A percentile compares a stretch with the other conserved stretches of the same genome.
Conservation (phyloP, 2,888 invertebrate species). For the Platycheirus rosarum region DNA sequence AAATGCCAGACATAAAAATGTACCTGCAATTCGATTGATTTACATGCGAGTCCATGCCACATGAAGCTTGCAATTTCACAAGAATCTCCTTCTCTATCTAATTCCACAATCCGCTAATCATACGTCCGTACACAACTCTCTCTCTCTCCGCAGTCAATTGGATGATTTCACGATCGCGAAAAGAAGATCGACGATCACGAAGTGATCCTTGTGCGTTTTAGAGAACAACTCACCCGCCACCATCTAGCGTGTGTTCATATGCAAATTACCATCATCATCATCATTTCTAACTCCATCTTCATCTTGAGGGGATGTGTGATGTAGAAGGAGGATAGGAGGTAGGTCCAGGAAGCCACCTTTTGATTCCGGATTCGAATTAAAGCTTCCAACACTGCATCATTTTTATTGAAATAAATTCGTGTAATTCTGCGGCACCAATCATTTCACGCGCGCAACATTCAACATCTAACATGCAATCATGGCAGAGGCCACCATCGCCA, state of each 20-base stretch:
- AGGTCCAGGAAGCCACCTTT: constrained; percentile 47
- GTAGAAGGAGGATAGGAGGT: constrained; percentile 39
- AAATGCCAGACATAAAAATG: constrained; percentile 17
- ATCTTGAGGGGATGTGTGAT: constrained; percentile 36
- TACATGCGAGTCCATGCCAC: constrained; percentile 19
- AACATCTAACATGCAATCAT: constrained; percentile 68
- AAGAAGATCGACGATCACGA: constrained; percentile 62
- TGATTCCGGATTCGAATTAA: constrained; percentile 58
- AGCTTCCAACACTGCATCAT: constrained; percentile 56
- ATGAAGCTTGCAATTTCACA: constrained; percentile 22
- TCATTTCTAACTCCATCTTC: constrained; percentile 34
- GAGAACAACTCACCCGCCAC: constrained; percentile 48
- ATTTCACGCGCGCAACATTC: constrained; percentile 65
- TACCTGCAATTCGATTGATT: constrained; percentile 60
- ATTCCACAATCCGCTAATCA: constrained; percentile 67
- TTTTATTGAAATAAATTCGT: constrained; percentile 74
- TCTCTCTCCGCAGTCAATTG: constrained; percentile 57
- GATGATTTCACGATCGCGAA: constrained; percentile 65
- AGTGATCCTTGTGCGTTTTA: constrained; percentile 57
- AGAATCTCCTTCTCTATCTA: constrained; percentile 51
- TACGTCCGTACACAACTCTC: constrained; percentile 45
- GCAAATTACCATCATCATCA: constrained; percentile 72
- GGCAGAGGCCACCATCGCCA: constrained; percentile 53
- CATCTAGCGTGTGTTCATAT: constrained; percentile 67
- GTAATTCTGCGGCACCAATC: constrained; percentile 71